A percentile compares a stretch with the other conserved stretches of the same genome.
Conservation (phyloP, 1,140 invertebrate genomes). For the Pogonomyrmex barbatus region DNA sequence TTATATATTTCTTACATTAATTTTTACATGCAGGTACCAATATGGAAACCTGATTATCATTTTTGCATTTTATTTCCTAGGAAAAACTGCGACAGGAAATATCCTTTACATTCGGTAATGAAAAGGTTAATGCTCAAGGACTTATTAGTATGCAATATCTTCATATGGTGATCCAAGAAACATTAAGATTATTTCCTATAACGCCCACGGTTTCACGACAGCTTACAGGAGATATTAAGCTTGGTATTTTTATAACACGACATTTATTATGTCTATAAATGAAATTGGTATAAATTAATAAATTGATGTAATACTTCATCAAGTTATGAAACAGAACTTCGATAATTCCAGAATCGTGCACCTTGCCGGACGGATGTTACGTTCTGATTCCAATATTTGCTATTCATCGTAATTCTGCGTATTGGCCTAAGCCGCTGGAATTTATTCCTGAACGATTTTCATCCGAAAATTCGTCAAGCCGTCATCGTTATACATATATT, state of each 20-base stretch:
- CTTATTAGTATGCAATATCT: conserved; percentile 8
- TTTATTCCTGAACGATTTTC: conserved; percentile 30
- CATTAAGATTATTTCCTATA: conserved; percentile 17
- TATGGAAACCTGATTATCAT: neutral
- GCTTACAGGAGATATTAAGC: neutral
- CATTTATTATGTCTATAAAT: neutral
- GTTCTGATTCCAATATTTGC: conserved; percentile 18
- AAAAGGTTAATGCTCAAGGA: neutral
- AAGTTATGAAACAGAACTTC: neutral
- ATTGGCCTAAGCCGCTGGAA: conserved; percentile 1
- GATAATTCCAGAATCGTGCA: neutral
- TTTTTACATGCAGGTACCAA: neutral
- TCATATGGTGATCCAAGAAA: neutral
- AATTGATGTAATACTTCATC: neutral
- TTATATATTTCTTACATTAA: neutral
- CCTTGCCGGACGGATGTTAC: conserved; percentile 1
- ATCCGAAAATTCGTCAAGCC: neutral
- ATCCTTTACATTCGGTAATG: neutral
- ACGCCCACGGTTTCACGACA: neutral
- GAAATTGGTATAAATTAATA: neutral
- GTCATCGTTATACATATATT: neutral
- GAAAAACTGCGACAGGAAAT: conserved; percentile 12
- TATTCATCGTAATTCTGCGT: conserved; percentile 24
- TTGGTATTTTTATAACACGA: conserved; percentile 9
- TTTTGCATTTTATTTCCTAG: neutral